Evolutionary conservation across 2,797 vertebrate species (phyloP).

Genomic region (Tarsius wallacei): DNA sequence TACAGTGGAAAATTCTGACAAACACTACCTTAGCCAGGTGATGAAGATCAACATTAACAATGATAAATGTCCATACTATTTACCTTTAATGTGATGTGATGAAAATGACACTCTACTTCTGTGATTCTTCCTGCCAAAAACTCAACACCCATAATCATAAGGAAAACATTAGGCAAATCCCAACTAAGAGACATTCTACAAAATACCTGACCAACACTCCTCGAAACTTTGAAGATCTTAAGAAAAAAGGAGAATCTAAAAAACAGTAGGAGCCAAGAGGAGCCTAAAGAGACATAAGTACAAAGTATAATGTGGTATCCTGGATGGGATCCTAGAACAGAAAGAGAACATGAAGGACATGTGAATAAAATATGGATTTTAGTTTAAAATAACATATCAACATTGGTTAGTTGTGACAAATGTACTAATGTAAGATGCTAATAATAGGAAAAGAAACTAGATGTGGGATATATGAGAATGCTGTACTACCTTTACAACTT

Average conservation of each 20-base stretch:
- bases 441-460: slow-evolving; percentile 12
- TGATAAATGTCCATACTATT: neutral
- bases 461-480: neutral
- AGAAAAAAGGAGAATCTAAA: slow-evolving; percentile 27
- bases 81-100: neutral
- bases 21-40: neutral
- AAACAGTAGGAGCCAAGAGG: neutral
- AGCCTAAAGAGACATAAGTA: neutral
- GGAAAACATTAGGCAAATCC: neutral
- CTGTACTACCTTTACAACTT: neutral
- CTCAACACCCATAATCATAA: neutral
- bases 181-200: neutral
- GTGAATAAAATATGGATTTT: neutral
- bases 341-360: slow-evolving; percentile 20
- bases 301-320: neutral
- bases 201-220: neutral
- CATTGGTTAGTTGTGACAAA: slow-evolving; percentile 15
- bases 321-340: neutral
- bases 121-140: neutral
- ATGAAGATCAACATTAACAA: neutral
- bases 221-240: slow-evolving; percentile 29
- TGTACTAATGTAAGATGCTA: slow-evolving; percentile 15
- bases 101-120: neutral
- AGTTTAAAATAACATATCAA: slow-evolving; percentile 13
- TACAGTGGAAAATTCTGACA: neutral